These are phyloP conservation scores for Cavia porcellus DNA, from an alignment of 2,113 vertebrate species.

Conservation along the genomic window DNA sequence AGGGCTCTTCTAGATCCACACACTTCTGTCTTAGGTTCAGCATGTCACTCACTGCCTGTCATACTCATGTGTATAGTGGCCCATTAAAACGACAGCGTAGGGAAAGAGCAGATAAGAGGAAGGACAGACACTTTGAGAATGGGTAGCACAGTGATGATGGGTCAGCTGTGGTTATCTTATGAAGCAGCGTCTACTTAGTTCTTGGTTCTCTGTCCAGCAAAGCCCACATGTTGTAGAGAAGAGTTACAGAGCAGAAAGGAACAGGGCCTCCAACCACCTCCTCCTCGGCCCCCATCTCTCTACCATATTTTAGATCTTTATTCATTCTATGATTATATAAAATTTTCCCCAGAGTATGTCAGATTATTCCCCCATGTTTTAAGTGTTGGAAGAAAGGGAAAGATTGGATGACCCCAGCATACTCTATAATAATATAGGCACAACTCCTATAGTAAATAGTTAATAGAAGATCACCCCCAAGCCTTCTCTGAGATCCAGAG, in stretches of 20 bases:
- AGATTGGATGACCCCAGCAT: not conserved
- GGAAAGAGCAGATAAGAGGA: not conserved
- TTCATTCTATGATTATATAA: not conserved
- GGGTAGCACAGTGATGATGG: not conserved
- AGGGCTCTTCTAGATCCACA: not conserved
- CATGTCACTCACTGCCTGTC: not conserved
- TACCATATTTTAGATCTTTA: not conserved
- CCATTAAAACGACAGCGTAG: not conserved
- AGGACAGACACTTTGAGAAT: not conserved
- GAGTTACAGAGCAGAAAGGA: not conserved
- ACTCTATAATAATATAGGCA: not conserved
- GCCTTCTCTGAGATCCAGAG: constrained; percentile 19
- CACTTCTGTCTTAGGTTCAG: not conserved
- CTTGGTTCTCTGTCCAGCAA: not conserved
- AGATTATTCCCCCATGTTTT: not conserved
- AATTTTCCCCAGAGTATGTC: constrained; percentile 4
- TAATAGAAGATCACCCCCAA: not conserved
- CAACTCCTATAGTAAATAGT: not conserved
- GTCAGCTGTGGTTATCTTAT: not conserved
- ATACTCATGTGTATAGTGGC: not conserved
- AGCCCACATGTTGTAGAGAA: not conserved
- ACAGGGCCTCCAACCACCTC: not conserved
- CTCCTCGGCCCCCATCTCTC: not conserved
- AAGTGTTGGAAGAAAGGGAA: not conserved
- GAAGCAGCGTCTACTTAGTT: not conserved